Evolutionary conservation across 2,113 vertebrate genomes (phyloP).

Genomic region (Carassius auratus): DNA sequence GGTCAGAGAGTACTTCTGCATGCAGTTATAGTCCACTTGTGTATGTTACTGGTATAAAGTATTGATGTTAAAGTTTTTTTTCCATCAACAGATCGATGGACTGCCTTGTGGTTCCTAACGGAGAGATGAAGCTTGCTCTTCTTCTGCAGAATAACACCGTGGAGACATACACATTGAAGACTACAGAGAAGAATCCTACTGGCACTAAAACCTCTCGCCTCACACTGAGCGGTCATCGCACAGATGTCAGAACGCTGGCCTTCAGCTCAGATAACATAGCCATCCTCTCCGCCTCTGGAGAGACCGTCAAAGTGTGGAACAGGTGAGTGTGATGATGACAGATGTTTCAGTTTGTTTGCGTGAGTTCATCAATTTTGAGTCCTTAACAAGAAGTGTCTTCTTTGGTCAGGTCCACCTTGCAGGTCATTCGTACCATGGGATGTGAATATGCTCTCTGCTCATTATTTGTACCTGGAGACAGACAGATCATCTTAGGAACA

Average conservation of each 20-base stretch:
- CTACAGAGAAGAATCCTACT: conserved; percentile 64
- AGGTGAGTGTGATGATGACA: conserved; percentile 74
- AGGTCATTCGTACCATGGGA: conserved; percentile 93
- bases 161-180: conserved; percentile 81
- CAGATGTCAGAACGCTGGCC: conserved; percentile 87
- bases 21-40: neutral
- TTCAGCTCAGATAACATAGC: conserved; percentile 98
- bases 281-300: conserved; percentile 89
- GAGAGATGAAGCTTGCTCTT: conserved; percentile 86
- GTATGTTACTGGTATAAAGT: neutral
- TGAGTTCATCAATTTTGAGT: conserved; percentile 31
- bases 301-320: conserved; percentile 96
- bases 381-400: conserved; percentile 12
- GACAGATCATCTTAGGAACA: conserved; percentile 91
- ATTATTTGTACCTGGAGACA: conserved; percentile 91
- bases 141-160: conserved; percentile 93
- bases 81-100: conserved; percentile 83
- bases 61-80: neutral
- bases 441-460: conserved; percentile 95
- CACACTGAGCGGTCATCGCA: conserved; percentile 88
- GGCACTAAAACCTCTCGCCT: conserved; percentile 79
- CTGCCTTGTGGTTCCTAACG: conserved; percentile 79
- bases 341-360: neutral
- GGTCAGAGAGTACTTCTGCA: conserved; percentile 73
- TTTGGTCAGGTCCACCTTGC: conserved; percentile 83